A percentile compares a stretch with the other conserved stretches of the same genome.
phyloP scores from a whole-genome alignment of 2,113 vertebrate genomes.

The Crotalus horridus region DNA sequence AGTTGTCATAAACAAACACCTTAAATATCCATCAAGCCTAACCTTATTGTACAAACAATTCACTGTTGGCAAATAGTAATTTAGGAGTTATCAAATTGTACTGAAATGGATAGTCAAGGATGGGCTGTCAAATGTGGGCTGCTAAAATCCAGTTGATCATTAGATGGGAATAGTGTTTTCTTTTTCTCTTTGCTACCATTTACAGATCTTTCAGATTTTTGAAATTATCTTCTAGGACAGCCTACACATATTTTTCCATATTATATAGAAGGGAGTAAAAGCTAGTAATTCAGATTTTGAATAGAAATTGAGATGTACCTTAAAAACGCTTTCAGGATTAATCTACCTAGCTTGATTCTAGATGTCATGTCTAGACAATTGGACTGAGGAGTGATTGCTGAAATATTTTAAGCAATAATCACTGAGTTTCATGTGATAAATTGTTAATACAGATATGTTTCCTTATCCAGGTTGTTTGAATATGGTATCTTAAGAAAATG shows the following conservation, averaged over 20 bases:
- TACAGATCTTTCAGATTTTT: neutral
- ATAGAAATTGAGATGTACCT: neutral
- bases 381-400: neutral
- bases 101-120: neutral
- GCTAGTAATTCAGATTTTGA: neutral
- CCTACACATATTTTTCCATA: neutral
- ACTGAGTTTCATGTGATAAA: neutral
- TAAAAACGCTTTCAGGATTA: neutral
- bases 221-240: neutral
- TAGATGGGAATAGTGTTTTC: neutral
- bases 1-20: neutral
- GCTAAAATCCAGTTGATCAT: neutral
- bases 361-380: neutral
- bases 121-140: neutral
- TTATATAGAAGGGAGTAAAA: too few relatives aligned
- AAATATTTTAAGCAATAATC: neutral
- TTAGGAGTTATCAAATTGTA: neutral
- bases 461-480: constrained; percentile 44
- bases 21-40: too few relatives aligned
- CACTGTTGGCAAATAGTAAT: neutral
- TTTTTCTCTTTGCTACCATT: neutral
- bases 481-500: constrained; percentile 67
- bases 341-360: neutral
- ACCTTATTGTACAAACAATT: neutral
- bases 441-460: neutral